These are phyloP conservation scores for Netelia fuscicornis DNA, from an alignment of 2,888 invertebrate species.

Conservation along the genomic window DNA sequence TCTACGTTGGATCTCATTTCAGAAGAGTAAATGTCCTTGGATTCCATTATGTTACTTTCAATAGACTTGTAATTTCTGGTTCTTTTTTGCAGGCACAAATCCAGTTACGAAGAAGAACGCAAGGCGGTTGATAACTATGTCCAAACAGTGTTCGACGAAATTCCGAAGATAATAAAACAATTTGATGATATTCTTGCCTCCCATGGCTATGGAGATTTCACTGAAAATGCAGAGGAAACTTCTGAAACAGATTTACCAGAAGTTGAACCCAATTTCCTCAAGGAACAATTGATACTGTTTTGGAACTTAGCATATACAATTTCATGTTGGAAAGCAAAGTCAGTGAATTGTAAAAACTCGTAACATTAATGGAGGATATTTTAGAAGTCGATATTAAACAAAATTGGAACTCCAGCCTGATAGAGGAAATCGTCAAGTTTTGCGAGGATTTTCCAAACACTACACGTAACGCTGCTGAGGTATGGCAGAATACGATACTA, in stretches of 20 bases:
- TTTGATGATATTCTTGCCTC: conserved; percentile 63
- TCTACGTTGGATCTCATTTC: conserved; percentile 60
- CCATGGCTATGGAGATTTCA: conserved; percentile 8
- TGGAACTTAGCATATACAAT: conserved; percentile 37
- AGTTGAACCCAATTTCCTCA: conserved; percentile 28
- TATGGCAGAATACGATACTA: conserved; percentile 64
- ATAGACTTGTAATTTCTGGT: neutral
- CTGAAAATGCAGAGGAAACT: conserved; percentile 7
- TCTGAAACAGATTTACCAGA: neutral
- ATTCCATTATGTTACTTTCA: neutral
- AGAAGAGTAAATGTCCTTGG: conserved; percentile 59
- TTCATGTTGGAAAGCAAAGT: conserved; percentile 52
- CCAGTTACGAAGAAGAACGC: conserved; percentile 66
- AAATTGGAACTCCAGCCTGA: conserved; percentile 50
- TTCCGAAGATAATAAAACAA: conserved; percentile 53
- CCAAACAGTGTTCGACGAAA: conserved; percentile 54
- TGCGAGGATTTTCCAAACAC: conserved; percentile 54
- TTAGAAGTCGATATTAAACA: neutral
- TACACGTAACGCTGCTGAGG: conserved; percentile 42
- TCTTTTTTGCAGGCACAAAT: conserved; percentile 58
- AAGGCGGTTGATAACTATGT: conserved; percentile 65
- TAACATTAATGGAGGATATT: neutral
- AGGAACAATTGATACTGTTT: conserved; percentile 25
- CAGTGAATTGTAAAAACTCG: conserved; percentile 1
- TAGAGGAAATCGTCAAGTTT: conserved; percentile 60